phyloP scores from a whole-genome alignment of 1,140 invertebrate genomes.

The Drepana arcuata region DNA sequence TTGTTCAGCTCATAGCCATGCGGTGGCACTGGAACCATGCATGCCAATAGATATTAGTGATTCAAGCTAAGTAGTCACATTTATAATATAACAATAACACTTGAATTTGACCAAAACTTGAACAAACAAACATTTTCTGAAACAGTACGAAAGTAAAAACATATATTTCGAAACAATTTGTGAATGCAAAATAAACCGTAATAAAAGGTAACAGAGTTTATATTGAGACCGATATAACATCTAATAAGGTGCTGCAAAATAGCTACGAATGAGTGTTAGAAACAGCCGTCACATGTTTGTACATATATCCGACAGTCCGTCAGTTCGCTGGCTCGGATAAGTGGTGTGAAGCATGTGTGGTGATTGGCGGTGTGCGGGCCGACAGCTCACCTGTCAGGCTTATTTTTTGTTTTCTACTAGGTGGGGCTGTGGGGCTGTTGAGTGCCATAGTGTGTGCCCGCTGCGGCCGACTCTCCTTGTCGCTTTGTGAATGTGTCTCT shows the following conservation, averaged over 20 bases:
- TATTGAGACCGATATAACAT: slow-evolving; percentile 8
- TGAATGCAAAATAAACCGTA: background rate
- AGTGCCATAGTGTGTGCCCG: slow-evolving; percentile 36
- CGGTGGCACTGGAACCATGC: slow-evolving; percentile 68
- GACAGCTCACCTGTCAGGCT: slow-evolving; percentile 73
- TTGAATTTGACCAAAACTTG: too few species aligned
- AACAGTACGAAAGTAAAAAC: background rate
- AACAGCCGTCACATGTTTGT: slow-evolving; percentile 8
- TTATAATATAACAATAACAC: too few species aligned
- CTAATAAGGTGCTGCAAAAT: slow-evolving; percentile 12
- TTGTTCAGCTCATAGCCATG: slow-evolving; percentile 76
- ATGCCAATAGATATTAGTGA: too few species aligned
- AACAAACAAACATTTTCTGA: too few species aligned
- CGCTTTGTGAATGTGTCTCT: slow-evolving; percentile 27
- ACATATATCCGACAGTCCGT: slow-evolving; percentile 31
- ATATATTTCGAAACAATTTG: background rate
- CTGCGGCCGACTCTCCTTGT: slow-evolving; percentile 31
- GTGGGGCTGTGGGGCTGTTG: slow-evolving; percentile 55
- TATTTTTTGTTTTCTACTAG: slow-evolving; percentile 69
- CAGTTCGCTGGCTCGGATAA: slow-evolving; percentile 24
- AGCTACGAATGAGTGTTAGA: background rate
- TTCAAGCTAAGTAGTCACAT: too few species aligned
- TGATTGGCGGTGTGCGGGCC: slow-evolving; percentile 60
- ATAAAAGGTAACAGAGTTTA: background rate
- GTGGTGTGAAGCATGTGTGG: slow-evolving; percentile 20